A percentile compares a stretch with the other conserved stretches of the same genome.
phyloP scores from a whole-genome alignment of 2,888 invertebrate species.

The Macaria notata region DNA sequence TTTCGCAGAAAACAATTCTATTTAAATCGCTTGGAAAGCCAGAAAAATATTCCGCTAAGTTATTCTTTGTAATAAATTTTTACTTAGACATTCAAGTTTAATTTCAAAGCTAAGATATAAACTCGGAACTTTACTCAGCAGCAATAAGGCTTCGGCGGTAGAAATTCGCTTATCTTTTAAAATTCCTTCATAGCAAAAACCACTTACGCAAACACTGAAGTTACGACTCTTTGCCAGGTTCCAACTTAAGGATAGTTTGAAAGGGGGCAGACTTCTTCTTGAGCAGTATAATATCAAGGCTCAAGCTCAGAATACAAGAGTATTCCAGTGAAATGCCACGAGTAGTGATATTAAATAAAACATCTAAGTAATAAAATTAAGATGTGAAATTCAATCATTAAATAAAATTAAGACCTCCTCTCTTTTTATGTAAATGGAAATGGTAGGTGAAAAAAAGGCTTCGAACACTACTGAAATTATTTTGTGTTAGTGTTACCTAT shows the following conservation, averaged over 20 bases:
- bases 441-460: too few relatives aligned
- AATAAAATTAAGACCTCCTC: too few relatives aligned
- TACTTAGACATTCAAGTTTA: slow-evolving; percentile 14
- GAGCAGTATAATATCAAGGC: background rate
- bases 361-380: too few relatives aligned
- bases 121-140: slow-evolving; percentile 16
- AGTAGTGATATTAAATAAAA: too few relatives aligned
- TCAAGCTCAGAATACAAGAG: too few relatives aligned
- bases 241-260: background rate
- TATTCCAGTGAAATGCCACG: too few relatives aligned
- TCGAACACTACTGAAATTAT: too few relatives aligned
- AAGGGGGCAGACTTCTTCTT: background rate
- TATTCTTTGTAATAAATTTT: slow-evolving; percentile 10
- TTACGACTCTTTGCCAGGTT: slow-evolving; percentile 27
- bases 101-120: slow-evolving; percentile 20
- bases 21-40: too few relatives aligned
- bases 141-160: slow-evolving; percentile 10
- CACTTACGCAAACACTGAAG: slow-evolving; percentile 31
- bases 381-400: too few relatives aligned
- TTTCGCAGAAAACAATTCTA: too few relatives aligned
- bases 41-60: slow-evolving; percentile 2
- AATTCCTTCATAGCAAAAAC: slow-evolving; percentile 30
- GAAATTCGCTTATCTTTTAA: slow-evolving; percentile 28
- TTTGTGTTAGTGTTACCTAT: too few relatives aligned
- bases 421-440: too few relatives aligned